A percentile compares a stretch with the other conserved stretches of the same genome.
Conservation (phyloP, 2,888 invertebrate genomes). For the Drosophila monieri region DNA sequence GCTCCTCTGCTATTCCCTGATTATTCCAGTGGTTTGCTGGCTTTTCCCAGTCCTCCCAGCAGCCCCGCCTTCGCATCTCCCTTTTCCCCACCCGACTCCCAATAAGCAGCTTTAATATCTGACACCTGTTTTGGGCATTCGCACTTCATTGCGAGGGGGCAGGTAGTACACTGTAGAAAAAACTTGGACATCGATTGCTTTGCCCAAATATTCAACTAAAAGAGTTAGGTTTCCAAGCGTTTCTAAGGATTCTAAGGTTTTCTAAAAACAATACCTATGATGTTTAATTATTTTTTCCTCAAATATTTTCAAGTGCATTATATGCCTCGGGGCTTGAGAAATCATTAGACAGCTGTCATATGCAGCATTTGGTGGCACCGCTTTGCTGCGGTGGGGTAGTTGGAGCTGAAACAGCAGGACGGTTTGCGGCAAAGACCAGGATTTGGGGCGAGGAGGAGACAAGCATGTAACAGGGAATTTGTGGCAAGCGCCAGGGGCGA, state of each 20-base stretch:
- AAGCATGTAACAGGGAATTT: constrained; percentile 26
- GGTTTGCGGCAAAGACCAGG: not conserved
- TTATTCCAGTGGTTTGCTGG: constrained; percentile 45
- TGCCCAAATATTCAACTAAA: not conserved
- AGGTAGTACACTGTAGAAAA: not conserved
- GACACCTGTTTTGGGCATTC: constrained; percentile 62
- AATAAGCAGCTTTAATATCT: constrained; percentile 49
- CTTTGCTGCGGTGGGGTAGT: constrained; percentile 4
- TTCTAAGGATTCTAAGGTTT: too few relatives aligned
- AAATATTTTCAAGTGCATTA: not conserved
- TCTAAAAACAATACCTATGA: too few relatives aligned
- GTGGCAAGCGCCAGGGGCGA: constrained; percentile 4
- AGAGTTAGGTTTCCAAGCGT: too few relatives aligned
- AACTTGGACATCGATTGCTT: not conserved
- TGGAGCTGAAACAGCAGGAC: not conserved
- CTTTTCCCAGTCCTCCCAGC: constrained; percentile 7
- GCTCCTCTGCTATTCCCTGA: constrained; percentile 32
- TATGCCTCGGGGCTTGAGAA: constrained; percentile 20
- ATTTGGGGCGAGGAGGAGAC: not conserved
- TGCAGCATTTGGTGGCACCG: constrained; percentile 31
- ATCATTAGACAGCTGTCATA: constrained; percentile 52
- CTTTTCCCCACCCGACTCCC: not conserved
- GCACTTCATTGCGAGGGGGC: constrained; percentile 41
- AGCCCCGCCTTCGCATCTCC: not conserved
- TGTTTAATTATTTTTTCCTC: not conserved